These are phyloP conservation scores for Rhodinocichla rosea DNA, from an alignment of 2,113 vertebrate species.

Conservation along the genomic window DNA sequence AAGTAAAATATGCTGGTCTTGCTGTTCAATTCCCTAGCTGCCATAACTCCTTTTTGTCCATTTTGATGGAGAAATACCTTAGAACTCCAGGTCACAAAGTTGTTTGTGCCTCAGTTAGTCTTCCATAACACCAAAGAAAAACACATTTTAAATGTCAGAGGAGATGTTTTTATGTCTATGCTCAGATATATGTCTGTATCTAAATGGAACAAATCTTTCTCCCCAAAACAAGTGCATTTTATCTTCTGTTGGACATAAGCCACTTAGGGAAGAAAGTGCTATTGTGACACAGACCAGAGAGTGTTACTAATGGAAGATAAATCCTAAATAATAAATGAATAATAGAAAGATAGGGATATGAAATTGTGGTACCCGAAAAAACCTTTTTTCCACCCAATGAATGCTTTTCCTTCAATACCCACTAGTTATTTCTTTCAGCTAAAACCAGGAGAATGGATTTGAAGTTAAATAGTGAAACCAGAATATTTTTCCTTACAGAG, in stretches of 20 bases:
- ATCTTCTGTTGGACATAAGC: background rate
- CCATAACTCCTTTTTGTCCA: background rate
- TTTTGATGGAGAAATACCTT: constrained; percentile 18
- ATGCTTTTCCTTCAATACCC: background rate
- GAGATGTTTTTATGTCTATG: background rate
- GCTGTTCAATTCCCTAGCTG: background rate
- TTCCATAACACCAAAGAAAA: background rate
- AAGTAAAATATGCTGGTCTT: background rate
- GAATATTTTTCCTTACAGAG: background rate
- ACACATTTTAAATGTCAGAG: background rate
- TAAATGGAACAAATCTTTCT: background rate
- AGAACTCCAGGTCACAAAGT: background rate
- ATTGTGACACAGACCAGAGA: background rate
- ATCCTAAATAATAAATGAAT: background rate
- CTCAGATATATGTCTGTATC: background rate
- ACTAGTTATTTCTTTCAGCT: background rate
- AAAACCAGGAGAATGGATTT: background rate
- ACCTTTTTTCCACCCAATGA: background rate
- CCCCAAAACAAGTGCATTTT: background rate
- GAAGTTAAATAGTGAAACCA: background rate
- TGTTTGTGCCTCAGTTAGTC: background rate
- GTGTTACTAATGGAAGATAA: background rate
- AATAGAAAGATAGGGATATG: background rate
- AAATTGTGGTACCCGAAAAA: background rate
- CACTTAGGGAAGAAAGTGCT: background rate